Evolutionary conservation across 2,888 invertebrate species (phyloP).

Genomic region (Diarsia brunnea): DNA sequence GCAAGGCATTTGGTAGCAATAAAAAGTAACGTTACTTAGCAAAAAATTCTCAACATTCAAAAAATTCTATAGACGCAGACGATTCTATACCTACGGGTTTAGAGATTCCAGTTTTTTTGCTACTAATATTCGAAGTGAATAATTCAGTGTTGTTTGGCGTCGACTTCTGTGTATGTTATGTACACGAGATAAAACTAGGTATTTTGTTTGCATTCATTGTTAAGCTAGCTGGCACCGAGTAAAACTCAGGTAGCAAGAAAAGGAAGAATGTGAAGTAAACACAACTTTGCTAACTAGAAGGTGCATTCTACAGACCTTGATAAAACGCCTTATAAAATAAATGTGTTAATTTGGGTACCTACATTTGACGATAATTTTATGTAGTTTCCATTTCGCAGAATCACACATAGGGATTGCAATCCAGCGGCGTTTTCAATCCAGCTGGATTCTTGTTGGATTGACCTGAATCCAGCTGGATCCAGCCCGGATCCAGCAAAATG

Average conservation of each 20-base stretch:
- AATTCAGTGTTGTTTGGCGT: neutral
- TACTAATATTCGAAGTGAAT: neutral
- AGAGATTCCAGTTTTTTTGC: conserved; percentile 2
- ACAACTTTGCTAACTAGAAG: conserved; percentile 9
- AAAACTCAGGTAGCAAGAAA: conserved; percentile 8
- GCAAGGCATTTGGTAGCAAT: neutral
- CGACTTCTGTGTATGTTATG: neutral
- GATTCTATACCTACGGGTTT: neutral
- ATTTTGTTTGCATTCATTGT: neutral
- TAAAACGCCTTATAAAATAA: neutral
- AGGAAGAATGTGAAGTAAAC: conserved; percentile 9
- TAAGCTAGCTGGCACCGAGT: neutral
- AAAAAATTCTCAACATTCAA: neutral
- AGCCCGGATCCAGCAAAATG: too few relatives aligned
- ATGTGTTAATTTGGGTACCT: neutral
- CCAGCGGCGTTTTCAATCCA: too few relatives aligned
- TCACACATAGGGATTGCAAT: too few relatives aligned
- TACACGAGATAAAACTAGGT: neutral
- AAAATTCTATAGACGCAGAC: neutral
- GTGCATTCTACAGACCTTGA: neutral
- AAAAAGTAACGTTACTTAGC: neutral
- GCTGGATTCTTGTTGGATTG: too few relatives aligned
- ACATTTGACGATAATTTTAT: neutral
- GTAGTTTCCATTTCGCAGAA: conserved; percentile 18
- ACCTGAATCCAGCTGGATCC: too few relatives aligned